phyloP scores from a whole-genome alignment of 2,113 vertebrate genomes.

The Antechinus flavipes region DNA sequence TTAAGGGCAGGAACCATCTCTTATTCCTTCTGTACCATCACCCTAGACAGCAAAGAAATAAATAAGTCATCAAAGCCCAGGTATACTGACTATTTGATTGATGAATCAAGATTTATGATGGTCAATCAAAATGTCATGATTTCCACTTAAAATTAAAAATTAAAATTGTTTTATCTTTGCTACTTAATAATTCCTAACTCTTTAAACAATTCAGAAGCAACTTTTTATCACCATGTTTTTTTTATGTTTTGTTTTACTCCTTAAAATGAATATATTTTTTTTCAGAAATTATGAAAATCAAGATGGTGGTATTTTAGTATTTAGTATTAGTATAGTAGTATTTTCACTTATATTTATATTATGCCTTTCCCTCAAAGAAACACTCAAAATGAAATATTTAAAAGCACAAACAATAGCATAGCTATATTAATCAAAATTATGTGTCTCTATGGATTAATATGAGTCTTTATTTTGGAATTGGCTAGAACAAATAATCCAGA shows the following conservation, averaged over 20 bases:
- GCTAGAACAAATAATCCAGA: not conserved
- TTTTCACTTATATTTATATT: not conserved
- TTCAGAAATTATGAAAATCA: constrained; percentile 18
- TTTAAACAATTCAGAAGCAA: not conserved
- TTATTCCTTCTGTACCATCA: not conserved
- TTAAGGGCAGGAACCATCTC: not conserved
- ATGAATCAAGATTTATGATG: not conserved
- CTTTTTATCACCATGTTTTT: not conserved
- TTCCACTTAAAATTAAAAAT: not conserved
- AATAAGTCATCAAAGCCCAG: not conserved
- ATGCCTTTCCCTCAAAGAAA: not conserved
- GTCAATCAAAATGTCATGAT: not conserved
- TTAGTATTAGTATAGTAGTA: not conserved
- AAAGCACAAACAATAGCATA: not conserved
- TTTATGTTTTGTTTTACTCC: not conserved
- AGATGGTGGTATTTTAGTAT: not conserved
- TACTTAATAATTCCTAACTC: not conserved
- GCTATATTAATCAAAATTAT: not conserved
- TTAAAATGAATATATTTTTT: not conserved
- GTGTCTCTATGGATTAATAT: not conserved
- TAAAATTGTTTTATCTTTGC: not conserved
- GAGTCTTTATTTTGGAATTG: constrained; percentile 7
- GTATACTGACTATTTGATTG: not conserved
- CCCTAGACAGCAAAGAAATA: not conserved
- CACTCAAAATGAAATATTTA: not conserved